A percentile compares a stretch with the other conserved stretches of the same genome.
These are phyloP conservation scores for Sarcophaga subvicina DNA, from an alignment of 2,888 invertebrate species.

Conservation along the genomic window DNA sequence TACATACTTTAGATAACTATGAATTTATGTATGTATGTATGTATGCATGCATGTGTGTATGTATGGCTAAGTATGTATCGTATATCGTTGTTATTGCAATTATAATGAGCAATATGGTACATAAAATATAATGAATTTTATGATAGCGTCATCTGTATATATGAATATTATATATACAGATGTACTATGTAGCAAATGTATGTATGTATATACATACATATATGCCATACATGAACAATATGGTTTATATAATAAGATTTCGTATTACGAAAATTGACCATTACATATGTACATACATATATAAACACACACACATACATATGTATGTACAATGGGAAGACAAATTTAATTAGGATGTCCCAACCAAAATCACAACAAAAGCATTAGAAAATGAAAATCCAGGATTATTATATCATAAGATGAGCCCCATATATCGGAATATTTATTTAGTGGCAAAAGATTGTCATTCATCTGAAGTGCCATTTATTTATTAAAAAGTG, in stretches of 20 bases:
- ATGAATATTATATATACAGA: neutral
- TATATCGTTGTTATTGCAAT: constrained; percentile 19
- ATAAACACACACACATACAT: too few relatives aligned
- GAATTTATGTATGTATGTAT: neutral
- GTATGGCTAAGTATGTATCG: neutral
- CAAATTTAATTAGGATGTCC: too few relatives aligned
- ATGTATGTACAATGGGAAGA: too few relatives aligned
- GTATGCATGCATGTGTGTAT: constrained; percentile 3
- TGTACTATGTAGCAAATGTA: neutral
- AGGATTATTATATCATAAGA: too few relatives aligned
- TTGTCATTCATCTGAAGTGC: too few relatives aligned
- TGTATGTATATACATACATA: neutral
- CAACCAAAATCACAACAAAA: too few relatives aligned
- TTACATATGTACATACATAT: neutral
- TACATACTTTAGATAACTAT: neutral
- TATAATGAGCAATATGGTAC: constrained; percentile 53
- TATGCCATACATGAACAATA: neutral
- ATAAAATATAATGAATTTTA: constrained; percentile 48
- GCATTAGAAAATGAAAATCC: too few relatives aligned
- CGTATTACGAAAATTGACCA: constrained; percentile 7
- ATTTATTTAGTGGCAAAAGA: too few relatives aligned
- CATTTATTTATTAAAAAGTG: too few relatives aligned
- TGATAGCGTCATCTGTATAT: constrained; percentile 19
- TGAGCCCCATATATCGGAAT: too few relatives aligned
- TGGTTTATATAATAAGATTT: constrained; percentile 49